These are phyloP conservation scores for Phaethornis superciliosus DNA, from an alignment of 2,113 vertebrate species.

Conservation along the genomic window DNA sequence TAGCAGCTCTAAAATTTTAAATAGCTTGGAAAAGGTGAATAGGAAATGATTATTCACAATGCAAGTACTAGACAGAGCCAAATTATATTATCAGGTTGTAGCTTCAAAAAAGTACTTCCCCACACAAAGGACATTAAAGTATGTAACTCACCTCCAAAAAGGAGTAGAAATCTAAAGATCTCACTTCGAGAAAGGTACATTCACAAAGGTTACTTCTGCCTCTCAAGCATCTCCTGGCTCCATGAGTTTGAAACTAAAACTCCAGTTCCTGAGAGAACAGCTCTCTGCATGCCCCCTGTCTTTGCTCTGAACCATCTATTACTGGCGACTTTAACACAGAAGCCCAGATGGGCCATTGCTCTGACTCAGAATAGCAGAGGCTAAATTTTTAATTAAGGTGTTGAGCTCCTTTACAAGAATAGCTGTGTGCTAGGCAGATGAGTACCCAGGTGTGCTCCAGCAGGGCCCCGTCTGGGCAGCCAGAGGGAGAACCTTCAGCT, in stretches of 20 bases:
- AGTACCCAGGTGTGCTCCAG: neutral
- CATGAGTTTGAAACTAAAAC: neutral
- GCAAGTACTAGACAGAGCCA: neutral
- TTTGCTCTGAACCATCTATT: neutral
- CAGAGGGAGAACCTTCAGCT: neutral
- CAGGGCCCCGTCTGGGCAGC: too few relatives aligned
- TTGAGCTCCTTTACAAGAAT: neutral
- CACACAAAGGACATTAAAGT: neutral
- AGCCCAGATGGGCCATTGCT: neutral
- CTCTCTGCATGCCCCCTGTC: neutral
- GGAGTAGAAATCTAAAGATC: neutral
- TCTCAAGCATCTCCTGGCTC: neutral
- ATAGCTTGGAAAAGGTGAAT: conserved; percentile 30
- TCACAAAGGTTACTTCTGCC: neutral
- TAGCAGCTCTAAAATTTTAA: conserved; percentile 23
- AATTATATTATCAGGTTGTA: neutral
- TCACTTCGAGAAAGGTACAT: neutral
- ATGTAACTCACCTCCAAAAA: neutral
- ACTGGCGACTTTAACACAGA: neutral
- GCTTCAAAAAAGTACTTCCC: neutral
- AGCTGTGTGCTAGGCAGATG: neutral
- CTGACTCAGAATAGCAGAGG: neutral
- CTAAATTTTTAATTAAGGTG: neutral
- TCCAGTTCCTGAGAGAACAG: neutral
- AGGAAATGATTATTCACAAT: conserved; percentile 38